Base-by-base conservation (phyloP, 2,888 invertebrate genomes). In the Carcina quercana region DNA sequence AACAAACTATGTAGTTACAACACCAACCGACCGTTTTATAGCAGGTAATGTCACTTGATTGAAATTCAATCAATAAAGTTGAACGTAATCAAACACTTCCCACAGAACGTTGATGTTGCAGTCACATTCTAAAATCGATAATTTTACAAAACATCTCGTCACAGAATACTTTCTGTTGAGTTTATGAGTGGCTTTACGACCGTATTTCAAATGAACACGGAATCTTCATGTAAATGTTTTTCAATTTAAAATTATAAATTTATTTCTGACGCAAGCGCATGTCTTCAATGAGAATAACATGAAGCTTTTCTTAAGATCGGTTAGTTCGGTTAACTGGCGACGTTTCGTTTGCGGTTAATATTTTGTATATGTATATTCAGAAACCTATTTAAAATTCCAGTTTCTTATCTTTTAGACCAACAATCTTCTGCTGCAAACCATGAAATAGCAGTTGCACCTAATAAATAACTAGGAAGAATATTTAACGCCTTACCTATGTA, bases 271-370 rank as follows among this genome's bases (percentile, higher is more conserved):
- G 11, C 12, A 2, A 5, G 6, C 24, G 6, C 4, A 11, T 20
- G 20, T 20, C 6, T 53, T 42, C 40, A 52, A 49, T 50, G 47
- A 49, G 47, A 56, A 60, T 53, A 50, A 56, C 54, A 56, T 44
- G 29, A 53, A 59, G 60, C 58, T 57, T 47, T 65, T 65, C 60
- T n/a, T n/a, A n/a, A n/a, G n/a, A n/a, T n/a, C n/a, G n/a, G n/a
- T n/a, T n/a, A n/a, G n/a, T n/a, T n/a, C n/a, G n/a, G n/a, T n/a
- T n/a, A n/a, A n/a, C n/a, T n/a, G n/a, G n/a, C n/a, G n/a, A n/a
- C n/a, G n/a, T n/a, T n/a, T n/a, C n/a, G n/a, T n/a, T n/a, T n/a
- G n/a, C n/a, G n/a, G n/a, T n/a, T n/a, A n/a, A n/a, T n/a, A n/a
- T n/a, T n/a, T n/a, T n/a, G n/a, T n/a, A n/a, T n/a, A n/a, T n/a